Evolutionary conservation across 2,797 vertebrate genomes (phyloP), one percentile per base, ranked within the genome.

Genomic region (Chrosomus eos): DNA sequence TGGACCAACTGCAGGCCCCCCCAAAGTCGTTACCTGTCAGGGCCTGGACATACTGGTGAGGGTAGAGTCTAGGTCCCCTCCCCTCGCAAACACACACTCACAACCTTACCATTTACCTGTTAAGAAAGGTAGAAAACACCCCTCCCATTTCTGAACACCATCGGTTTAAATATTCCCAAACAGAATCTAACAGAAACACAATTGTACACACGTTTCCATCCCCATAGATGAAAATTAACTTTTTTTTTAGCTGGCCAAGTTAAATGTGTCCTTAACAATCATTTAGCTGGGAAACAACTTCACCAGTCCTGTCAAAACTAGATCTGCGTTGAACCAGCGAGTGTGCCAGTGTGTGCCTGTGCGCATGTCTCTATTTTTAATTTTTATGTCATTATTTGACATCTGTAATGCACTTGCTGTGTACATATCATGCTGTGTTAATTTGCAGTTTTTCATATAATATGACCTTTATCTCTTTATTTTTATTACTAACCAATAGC

Each of bases 301-400:
- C 26, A 64, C 62, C 62, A 18, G 28, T 73, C 67, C 19, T 28
- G 36, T 53, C 19, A 23, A 38, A 72, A 75, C n/a, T 70, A 40
- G 55, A 82, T 60, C 80, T 28, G 51, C 36, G 79, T 31, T 26
- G 53, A 31, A 72, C 26, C 60, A 62, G 71, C 83, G 74, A 58
- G 83, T 60, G 60, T 64, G 72, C 60, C 40, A 68, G 28, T 83
- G 74, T 84, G 75, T 83, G 84, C 81, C 55, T 85, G 76, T 75
- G 36, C 38, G 81, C 64, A 76, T 87, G 87, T 82, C 67, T 89
- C 82, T 85, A 88, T 91, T 91, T 92, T 91, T 88, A 92, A 92
- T 93, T 90, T 94, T 93, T 94, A 94, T 93, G 93, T 94, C 94
- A 94, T 90, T 79, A 93, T 89, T 83, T 80, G 66, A 19, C 76